Conservation (phyloP, 2,888 invertebrate genomes). For the Lacanobia wlatinum region DNA sequence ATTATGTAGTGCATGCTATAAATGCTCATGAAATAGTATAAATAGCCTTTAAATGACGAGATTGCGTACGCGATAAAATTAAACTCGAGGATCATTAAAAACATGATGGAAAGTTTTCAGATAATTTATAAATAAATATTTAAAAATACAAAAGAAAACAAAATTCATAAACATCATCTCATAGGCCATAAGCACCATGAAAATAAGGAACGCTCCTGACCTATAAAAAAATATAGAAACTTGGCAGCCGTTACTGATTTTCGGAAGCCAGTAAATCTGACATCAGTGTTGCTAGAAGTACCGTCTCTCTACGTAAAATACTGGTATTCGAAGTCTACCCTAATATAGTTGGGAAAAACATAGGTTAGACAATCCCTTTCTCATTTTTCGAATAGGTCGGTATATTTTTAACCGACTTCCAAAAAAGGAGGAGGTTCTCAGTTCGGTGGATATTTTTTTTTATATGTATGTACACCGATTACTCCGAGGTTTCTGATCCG, state of each 20-base stretch:
- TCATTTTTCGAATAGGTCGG: background rate
- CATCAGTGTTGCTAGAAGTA: no score
- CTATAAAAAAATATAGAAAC: no score
- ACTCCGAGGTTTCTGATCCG: no score
- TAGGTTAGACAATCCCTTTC: background rate
- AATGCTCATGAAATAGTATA: conserved; percentile 53
- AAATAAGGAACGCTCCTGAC: background rate
- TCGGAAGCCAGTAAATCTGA: no score
- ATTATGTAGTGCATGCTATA: conserved; percentile 59
- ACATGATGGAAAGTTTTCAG: conserved; percentile 18
- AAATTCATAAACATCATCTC: background rate
- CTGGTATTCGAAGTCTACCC: no score
- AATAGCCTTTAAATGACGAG: conserved; percentile 49
- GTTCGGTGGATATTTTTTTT: no score
- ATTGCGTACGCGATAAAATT: conserved; percentile 46
- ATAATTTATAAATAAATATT: background rate
- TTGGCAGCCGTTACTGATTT: no score
- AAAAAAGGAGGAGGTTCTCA: no score
- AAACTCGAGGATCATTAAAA: conserved; percentile 25
- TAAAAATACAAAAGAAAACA: background rate
- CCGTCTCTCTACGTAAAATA: no score
- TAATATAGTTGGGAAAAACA: no score
- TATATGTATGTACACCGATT: no score
- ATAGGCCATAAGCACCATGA: background rate
- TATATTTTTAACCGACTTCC: no score